phyloP scores from a whole-genome alignment of 2,888 invertebrate genomes.

The Parochlus steinenii region DNA sequence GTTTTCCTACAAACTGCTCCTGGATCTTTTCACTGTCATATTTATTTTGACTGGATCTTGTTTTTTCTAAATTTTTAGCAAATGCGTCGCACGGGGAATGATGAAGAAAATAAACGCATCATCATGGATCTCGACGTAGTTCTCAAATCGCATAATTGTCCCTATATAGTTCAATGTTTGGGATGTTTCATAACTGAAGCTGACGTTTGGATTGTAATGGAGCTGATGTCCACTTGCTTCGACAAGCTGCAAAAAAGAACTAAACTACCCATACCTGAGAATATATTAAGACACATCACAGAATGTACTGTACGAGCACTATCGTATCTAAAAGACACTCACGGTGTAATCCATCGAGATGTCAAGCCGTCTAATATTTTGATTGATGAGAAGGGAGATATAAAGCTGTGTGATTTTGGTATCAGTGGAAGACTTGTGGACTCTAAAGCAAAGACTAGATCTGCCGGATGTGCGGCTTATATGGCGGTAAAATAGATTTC shows the following conservation, averaged over 20 bases:
- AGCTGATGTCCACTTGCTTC: constrained; percentile 96
- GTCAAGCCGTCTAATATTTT: constrained; percentile 98
- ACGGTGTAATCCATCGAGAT: constrained; percentile 95
- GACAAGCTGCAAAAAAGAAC: constrained; percentile 85
- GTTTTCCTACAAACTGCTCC: background rate
- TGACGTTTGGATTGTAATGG: constrained; percentile 99
- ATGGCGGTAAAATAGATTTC: constrained; percentile 61
- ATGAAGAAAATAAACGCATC: constrained; percentile 94
- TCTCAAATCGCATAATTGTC: constrained; percentile 91
- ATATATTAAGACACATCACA: constrained; percentile 91
- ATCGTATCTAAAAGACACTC: constrained; percentile 91
- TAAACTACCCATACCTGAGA: constrained; percentile 83
- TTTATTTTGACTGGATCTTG: constrained; percentile 3
- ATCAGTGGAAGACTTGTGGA: constrained; percentile 96
- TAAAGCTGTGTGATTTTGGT: constrained; percentile 98
- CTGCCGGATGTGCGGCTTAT: constrained; percentile 97
- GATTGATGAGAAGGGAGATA: constrained; percentile 83
- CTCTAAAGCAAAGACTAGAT: constrained; percentile 93
- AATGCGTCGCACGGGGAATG: constrained; percentile 94
- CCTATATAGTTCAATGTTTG: constrained; percentile 90
- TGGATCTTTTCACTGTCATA: background rate
- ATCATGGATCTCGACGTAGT: constrained; percentile 98
- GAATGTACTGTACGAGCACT: constrained; percentile 91
- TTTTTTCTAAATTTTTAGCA: constrained; percentile 35
- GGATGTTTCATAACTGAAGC: constrained; percentile 96